Conservation (phyloP, 2,797 vertebrate species). For the Cynodonichthys magdalenae region DNA sequence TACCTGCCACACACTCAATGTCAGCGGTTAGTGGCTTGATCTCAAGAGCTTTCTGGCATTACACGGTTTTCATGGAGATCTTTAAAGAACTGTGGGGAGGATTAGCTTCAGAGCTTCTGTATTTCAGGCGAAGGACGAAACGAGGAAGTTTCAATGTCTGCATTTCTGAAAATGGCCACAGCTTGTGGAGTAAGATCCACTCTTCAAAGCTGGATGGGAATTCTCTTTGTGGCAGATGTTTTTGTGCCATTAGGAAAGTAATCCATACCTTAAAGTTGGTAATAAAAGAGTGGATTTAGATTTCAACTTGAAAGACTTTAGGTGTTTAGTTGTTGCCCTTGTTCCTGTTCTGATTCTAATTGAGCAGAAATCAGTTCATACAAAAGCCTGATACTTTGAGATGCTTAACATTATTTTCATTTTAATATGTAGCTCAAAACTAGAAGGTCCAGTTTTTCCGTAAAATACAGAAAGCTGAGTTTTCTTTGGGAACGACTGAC, state of each 20-base stretch:
- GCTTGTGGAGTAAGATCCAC: conserved; percentile 7
- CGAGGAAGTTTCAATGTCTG: conserved; percentile 32
- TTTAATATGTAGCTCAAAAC: no score
- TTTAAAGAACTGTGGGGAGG: conserved; percentile 40
- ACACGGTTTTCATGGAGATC: conserved; percentile 10
- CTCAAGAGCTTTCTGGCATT: conserved; percentile 59
- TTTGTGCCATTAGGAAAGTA: not conserved
- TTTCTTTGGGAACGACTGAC: no score
- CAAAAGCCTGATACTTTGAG: no score
- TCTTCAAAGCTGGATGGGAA: conserved; percentile 8
- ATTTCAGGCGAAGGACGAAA: conserved; percentile 41
- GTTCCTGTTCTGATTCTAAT: no score
- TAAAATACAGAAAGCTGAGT: no score
- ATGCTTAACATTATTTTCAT: no score
- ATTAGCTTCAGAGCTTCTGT: conserved; percentile 55
- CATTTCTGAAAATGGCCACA: conserved; percentile 34
- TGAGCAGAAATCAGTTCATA: no score
- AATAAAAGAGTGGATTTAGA: not conserved
- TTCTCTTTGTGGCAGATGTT: conserved; percentile 1
- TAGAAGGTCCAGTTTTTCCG: no score
- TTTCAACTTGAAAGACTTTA: not conserved
- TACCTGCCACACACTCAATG: conserved; percentile 66
- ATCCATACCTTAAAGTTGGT: not conserved
- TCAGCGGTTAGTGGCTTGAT: conserved; percentile 65
- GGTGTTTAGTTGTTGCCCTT: no score